These are phyloP conservation scores for Papilio aristodemus DNA, from an alignment of 1,140 invertebrate species.

Conservation along the genomic window DNA sequence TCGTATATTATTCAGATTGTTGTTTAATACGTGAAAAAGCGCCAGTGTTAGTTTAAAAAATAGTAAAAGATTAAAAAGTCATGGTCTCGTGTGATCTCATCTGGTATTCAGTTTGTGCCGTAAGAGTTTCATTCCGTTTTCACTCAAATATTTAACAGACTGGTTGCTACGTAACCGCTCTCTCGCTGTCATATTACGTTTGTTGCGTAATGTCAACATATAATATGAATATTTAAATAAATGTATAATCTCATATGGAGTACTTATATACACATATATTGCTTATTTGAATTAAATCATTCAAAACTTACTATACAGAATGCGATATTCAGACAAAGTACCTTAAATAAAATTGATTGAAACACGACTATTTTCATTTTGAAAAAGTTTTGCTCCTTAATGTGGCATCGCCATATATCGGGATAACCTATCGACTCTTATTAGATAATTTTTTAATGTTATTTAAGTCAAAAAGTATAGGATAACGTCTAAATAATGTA, in stretches of 20 bases:
- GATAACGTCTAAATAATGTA: too few relatives aligned
- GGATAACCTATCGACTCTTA: too few relatives aligned
- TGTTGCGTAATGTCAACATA: conserved; percentile 7
- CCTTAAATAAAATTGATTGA: too few relatives aligned
- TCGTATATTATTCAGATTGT: background rate
- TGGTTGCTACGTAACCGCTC: conserved; percentile 13
- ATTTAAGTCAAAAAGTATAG: too few relatives aligned
- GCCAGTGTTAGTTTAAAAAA: background rate
- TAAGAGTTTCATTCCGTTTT: conserved; percentile 16
- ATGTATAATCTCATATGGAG: conserved; percentile 8
- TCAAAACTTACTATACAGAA: too few relatives aligned
- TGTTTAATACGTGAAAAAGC: background rate
- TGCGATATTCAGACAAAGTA: too few relatives aligned
- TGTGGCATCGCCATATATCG: too few relatives aligned
- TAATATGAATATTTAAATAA: conserved; percentile 8
- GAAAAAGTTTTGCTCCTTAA: too few relatives aligned
- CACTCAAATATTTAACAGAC: conserved; percentile 28
- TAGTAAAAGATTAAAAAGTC: conserved; percentile 11
- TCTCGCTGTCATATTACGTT: background rate
- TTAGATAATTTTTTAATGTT: too few relatives aligned
- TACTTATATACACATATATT: too few relatives aligned
- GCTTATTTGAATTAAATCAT: too few relatives aligned
- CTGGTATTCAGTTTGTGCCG: conserved; percentile 11
- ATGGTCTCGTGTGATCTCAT: conserved; percentile 5
- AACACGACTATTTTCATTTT: too few relatives aligned